These are phyloP conservation scores for Mactra quadrangularis DNA, from an alignment of 1,140 invertebrate genomes.

Conservation along the genomic window DNA sequence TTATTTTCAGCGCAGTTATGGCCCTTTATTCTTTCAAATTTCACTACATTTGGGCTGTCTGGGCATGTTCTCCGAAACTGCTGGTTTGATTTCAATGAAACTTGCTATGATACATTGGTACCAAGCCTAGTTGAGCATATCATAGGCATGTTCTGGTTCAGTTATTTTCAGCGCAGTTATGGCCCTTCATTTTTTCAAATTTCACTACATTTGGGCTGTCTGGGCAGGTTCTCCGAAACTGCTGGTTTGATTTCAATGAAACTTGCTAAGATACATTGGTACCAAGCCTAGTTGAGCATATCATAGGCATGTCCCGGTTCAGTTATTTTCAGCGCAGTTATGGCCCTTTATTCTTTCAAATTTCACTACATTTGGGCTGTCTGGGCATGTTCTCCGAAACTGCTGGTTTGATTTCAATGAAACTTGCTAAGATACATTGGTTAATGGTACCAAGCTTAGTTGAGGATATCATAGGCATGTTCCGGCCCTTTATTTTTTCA, in stretches of 20 bases:
- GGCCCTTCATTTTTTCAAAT: conserved; percentile 24
- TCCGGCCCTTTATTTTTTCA: conserved; percentile 9
- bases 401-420: conserved; percentile 31
- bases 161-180: conserved; percentile 40
- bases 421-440: conserved; percentile 31
- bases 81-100: conserved; percentile 46
- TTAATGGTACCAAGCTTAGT: conserved; percentile 20
- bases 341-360: conserved; percentile 9
- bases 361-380: conserved; percentile 16
- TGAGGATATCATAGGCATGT: conserved; percentile 23
- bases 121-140: conserved; percentile 32
- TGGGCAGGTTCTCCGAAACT: neutral
- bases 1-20: too few relatives aligned
- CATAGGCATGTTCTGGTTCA: conserved; percentile 28
- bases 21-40: too few relatives aligned
- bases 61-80: conserved; percentile 8
- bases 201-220: neutral
- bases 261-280: neutral
- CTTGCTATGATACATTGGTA: conserved; percentile 44
- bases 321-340: conserved; percentile 1
- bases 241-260: conserved; percentile 15
- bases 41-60: too few relatives aligned
- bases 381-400: conserved; percentile 35
- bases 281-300: conserved; percentile 3
- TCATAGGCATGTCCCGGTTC: conserved; percentile 4